phyloP scores from a whole-genome alignment of 1,140 invertebrate species.

The Pantala flavescens region DNA sequence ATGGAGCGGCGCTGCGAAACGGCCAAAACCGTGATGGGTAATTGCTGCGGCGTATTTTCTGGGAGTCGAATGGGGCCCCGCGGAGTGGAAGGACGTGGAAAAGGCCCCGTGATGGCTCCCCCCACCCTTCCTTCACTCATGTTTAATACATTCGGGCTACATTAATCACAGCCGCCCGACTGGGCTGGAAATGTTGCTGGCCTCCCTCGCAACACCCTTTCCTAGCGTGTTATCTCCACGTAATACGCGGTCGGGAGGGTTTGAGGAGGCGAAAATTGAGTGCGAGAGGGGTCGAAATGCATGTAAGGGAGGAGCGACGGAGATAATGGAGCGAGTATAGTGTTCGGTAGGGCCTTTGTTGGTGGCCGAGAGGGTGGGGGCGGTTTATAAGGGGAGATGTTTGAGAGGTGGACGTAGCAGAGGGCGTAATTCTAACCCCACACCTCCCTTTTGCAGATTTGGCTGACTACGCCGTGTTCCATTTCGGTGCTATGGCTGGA shows the following conservation, averaged over 20 bases:
- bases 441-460: neutral
- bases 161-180: neutral
- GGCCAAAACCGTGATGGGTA: neutral
- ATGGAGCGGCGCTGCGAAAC: neutral
- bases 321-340: neutral
- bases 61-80: neutral
- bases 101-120: neutral
- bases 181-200: neutral
- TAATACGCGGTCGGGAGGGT: neutral
- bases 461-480: neutral
- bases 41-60: neutral
- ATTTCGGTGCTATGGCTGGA: conserved; percentile 4
- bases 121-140: neutral
- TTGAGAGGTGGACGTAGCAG: neutral
- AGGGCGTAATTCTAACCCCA: neutral
- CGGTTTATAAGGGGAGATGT: neutral
- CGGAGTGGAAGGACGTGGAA: neutral
- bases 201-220: neutral
- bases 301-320: neutral
- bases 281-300: neutral
- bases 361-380: neutral
- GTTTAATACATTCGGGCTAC: conserved; percentile 9
- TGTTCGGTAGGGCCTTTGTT: neutral
- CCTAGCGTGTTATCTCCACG: neutral
- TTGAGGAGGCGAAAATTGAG: conserved; percentile 5